Conservation (phyloP, 2,113 vertebrate genomes). For the Pteronura brasiliensis region DNA sequence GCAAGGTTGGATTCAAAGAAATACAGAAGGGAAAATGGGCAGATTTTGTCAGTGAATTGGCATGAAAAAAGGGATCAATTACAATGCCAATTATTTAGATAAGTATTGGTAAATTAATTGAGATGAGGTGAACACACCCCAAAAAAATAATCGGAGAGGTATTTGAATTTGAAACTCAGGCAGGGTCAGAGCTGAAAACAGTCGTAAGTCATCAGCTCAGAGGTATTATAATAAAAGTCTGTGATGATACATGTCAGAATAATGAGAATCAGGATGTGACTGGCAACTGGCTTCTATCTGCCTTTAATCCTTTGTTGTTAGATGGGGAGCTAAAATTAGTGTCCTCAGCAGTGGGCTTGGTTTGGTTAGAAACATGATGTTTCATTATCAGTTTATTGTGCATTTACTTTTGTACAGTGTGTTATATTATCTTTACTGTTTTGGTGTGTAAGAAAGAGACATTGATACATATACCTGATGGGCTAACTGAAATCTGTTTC, state of each 20-base stretch:
- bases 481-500: neutral
- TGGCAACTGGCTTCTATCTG: neutral
- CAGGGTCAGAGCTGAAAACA: conserved; percentile 33
- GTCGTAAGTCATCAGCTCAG: neutral
- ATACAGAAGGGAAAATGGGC: neutral
- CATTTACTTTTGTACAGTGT: neutral
- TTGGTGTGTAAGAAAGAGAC: neutral
- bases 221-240: conserved; percentile 27
- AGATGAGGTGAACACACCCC: neutral
- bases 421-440: conserved; percentile 6
- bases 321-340: conserved; percentile 20
- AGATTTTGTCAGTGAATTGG: neutral
- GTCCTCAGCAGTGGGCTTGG: neutral
- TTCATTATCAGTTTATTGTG: conserved; percentile 7
- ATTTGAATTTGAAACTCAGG: neutral
- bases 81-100: neutral
- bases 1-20: conserved; percentile 8
- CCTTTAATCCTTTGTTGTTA: neutral
- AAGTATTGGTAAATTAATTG: conserved; percentile 15
- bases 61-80: neutral
- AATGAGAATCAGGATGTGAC: conserved; percentile 19
- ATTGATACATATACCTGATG: neutral
- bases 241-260: neutral
- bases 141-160: neutral
- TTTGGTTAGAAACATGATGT: neutral